These are phyloP conservation scores for Lepus americanus DNA, from an alignment of 2,113 vertebrate genomes.

Conservation along the genomic window DNA sequence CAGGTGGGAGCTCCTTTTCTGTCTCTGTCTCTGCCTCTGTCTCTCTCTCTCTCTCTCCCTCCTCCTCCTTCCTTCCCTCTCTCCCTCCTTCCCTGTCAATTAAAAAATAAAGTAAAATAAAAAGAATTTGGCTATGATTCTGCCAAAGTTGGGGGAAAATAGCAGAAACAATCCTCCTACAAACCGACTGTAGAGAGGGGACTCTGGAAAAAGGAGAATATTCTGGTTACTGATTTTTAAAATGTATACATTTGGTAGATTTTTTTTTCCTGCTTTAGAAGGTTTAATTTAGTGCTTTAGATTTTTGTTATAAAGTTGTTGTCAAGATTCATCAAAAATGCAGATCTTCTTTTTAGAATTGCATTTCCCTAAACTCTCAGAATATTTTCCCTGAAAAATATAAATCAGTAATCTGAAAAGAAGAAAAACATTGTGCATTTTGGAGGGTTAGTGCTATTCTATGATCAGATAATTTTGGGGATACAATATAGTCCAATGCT, in stretches of 20 bases:
- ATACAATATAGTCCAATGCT: not conserved
- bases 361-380: conserved; percentile 3
- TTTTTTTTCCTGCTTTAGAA: not conserved
- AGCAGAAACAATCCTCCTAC: not conserved
- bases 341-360: not conserved
- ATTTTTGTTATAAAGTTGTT: conserved; percentile 17
- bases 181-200: not conserved
- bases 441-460: not conserved
- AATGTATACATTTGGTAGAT: not conserved
- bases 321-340: not conserved
- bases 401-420: not conserved
- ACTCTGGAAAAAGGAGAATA: not conserved
- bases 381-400: not conserved
- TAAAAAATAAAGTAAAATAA: no score
- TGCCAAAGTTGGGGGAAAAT: not conserved
- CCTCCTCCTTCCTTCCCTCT: no score
- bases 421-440: not conserved
- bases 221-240: not conserved
- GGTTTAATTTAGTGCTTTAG: conserved; percentile 6
- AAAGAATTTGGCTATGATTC: not conserved
- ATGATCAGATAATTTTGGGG: not conserved
- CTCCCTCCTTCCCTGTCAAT: no score
- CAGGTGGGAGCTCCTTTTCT: no score
- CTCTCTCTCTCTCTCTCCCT: no score
- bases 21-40: no score